Evolutionary conservation across 2,113 vertebrate species (phyloP).

Genomic region (Gambusia holbrooki): DNA sequence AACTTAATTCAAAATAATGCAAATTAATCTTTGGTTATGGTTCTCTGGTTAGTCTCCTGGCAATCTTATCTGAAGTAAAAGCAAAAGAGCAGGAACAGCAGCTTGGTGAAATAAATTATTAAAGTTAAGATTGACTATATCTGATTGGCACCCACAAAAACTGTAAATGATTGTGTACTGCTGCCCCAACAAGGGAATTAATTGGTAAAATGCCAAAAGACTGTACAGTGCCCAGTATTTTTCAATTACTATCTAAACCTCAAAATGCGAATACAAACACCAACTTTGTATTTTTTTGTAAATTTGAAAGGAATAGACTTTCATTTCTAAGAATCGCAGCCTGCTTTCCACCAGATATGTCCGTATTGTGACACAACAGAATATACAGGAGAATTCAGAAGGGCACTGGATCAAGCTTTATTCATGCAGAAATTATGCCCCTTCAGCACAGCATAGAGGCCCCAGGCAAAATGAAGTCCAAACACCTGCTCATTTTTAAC

Average conservation of each 20-base stretch:
- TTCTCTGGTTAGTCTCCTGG: neutral
- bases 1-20: neutral
- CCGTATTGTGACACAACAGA: neutral
- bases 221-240: too few species aligned
- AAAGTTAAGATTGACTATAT: neutral
- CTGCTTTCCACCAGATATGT: neutral
- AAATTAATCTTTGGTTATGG: too few species aligned
- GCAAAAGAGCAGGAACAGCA: neutral
- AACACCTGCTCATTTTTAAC: conserved; percentile 21
- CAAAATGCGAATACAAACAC: too few species aligned
- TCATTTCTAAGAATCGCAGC: too few species aligned
- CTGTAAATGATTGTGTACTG: neutral
- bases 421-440: neutral
- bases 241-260: too few species aligned
- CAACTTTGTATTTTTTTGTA: too few species aligned
- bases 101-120: neutral
- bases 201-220: neutral
- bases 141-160: neutral
- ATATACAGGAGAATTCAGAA: neutral
- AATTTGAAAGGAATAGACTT: too few species aligned
- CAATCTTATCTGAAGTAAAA: conserved; percentile 10
- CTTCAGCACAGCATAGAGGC: neutral
- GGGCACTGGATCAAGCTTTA: neutral
- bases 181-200: neutral
- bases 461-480: conserved; percentile 18